Percentiles rank a stretch among this genome's conserved stretches.
These are phyloP conservation scores for Pterocles orientalis DNA, from an alignment of 2,113 vertebrate species.

Conservation along the genomic window DNA sequence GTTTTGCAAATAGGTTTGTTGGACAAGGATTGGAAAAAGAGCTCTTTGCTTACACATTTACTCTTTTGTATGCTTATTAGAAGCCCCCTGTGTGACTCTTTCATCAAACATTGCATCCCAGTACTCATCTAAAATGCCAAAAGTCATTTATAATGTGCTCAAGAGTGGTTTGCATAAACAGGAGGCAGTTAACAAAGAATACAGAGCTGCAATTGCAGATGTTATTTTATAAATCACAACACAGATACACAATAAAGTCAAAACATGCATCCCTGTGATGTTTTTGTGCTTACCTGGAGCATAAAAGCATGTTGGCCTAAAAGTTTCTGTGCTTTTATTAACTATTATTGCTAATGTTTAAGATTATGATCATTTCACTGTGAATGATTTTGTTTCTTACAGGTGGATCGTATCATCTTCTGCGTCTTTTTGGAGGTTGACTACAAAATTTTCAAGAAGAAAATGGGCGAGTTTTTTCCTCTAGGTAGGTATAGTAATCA, in stretches of 20 bases:
- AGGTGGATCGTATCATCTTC: constrained; percentile 97
- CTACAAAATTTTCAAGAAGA: constrained; percentile 96
- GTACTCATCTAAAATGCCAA: constrained; percentile 42
- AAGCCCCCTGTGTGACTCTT: constrained; percentile 33
- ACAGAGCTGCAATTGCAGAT: not conserved
- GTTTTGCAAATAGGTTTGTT: constrained; percentile 63
- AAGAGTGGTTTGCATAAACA: constrained; percentile 52
- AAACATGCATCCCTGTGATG: not conserved
- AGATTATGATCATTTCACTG: not conserved
- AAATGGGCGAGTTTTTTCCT: constrained; percentile 89
- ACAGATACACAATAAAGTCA: not conserved
- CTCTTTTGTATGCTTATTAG: constrained; percentile 53
- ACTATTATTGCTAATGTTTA: not conserved
- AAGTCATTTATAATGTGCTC: constrained; percentile 60
- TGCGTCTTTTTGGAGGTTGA: constrained; percentile 97
- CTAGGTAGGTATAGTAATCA: constrained; percentile 77
- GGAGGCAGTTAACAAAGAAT: constrained; percentile 43
- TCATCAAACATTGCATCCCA: constrained; percentile 58
- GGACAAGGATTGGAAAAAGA: constrained; percentile 55
- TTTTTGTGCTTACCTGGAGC: not conserved
- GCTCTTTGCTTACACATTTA: constrained; percentile 62
- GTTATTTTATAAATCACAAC: constrained; percentile 19
- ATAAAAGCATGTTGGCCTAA: not conserved
- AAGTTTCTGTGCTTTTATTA: not conserved
- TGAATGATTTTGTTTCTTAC: constrained; percentile 66